These are phyloP conservation scores for Oscheius sp. DNA, from an alignment of 2,888 invertebrate species.

Conservation along the genomic window DNA sequence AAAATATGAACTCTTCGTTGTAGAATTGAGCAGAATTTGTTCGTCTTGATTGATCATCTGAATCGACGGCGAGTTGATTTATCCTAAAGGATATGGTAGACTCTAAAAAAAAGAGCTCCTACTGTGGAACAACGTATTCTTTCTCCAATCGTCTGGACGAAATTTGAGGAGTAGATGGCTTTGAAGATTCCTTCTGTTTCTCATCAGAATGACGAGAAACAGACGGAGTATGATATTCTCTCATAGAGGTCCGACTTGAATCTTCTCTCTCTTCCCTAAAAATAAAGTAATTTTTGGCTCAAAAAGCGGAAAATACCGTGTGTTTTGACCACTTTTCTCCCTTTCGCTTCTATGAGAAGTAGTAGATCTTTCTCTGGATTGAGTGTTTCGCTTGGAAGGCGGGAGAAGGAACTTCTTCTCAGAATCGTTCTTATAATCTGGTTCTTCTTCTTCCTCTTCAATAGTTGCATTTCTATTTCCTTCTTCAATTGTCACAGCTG, in stretches of 20 bases:
- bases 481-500: conserved; percentile 33
- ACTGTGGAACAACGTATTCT: conserved; percentile 18
- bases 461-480: conserved; percentile 18
- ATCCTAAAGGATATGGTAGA: neutral
- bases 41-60: conserved; percentile 7
- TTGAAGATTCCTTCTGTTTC: neutral
- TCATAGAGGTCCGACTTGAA: conserved; percentile 7
- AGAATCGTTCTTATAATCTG: conserved; percentile 25
- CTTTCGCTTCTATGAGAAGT: conserved; percentile 36
- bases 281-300: neutral
- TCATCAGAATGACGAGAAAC: conserved; percentile 8
- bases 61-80: conserved; percentile 4
- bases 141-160: conserved; percentile 17
- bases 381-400: conserved; percentile 35
- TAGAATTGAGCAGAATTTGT: conserved; percentile 13
- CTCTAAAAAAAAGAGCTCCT: neutral
- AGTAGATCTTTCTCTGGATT: conserved; percentile 38
- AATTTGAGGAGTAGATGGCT: neutral
- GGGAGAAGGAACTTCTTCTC: conserved; percentile 42
- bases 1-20: neutral
- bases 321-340: too few species aligned
- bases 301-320: too few species aligned
- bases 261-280: too few species aligned
- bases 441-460: conserved; percentile 28
- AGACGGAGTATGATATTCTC: conserved; percentile 11